phyloP scores from a whole-genome alignment of 2,113 vertebrate species.

The Pomatorhinus ruficollis region DNA sequence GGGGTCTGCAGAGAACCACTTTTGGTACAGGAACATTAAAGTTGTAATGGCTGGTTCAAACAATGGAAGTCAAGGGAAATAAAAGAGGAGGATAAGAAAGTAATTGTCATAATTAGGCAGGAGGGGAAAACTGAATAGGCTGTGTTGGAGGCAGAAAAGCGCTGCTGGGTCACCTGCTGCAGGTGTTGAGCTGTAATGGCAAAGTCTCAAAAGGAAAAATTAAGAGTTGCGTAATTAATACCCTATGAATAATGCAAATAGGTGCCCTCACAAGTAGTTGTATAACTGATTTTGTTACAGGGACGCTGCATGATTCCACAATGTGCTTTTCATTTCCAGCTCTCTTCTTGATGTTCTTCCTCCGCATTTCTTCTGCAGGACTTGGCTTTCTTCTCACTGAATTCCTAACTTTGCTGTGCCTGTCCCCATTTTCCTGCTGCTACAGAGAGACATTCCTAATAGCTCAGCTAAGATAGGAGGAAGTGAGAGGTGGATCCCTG shows the following conservation, averaged over 20 bases:
- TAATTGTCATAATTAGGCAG: slow-evolving; percentile 47
- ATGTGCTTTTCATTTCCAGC: not conserved
- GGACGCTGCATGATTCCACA: not conserved
- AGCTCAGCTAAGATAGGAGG: not conserved
- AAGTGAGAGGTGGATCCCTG: not conserved
- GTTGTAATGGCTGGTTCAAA: not conserved
- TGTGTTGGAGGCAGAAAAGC: not conserved
- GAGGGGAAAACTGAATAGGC: slow-evolving; percentile 16
- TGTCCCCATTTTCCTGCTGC: not conserved
- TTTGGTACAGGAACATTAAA: not conserved
- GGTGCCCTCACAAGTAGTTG: slow-evolving; percentile 4
- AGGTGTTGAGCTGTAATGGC: slow-evolving; percentile 29
- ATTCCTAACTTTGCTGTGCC: fast-evolving
- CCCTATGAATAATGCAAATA: slow-evolving; percentile 44
- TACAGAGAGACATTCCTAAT: not conserved
- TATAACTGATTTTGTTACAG: slow-evolving; percentile 34
- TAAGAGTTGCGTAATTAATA: slow-evolving; percentile 21
- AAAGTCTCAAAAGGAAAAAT: not conserved
- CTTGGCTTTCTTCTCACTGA: not conserved
- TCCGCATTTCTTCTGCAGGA: not conserved
- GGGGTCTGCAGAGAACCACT: not conserved
- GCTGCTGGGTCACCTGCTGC: not conserved
- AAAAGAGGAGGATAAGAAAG: slow-evolving; percentile 19
- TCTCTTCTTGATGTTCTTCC: not conserved
- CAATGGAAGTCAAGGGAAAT: not conserved